Evolutionary conservation across 2,888 invertebrate genomes (phyloP).

Genomic region (Hoplodrina ambigua): DNA sequence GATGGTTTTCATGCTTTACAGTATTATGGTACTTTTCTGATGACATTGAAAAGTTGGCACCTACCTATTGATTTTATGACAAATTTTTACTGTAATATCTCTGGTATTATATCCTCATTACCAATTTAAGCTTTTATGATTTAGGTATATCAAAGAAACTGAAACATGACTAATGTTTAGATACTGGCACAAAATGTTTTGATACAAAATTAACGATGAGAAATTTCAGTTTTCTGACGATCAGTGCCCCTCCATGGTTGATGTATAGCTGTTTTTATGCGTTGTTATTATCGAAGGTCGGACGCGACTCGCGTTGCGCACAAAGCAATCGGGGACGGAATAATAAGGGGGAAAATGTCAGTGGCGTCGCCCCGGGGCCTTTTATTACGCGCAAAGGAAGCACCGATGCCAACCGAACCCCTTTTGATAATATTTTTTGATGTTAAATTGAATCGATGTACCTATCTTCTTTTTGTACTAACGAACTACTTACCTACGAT

Average conservation of each 20-base stretch:
- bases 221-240: background rate
- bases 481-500: slow-evolving; percentile 4
- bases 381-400: slow-evolving; percentile 18
- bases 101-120: slow-evolving; percentile 7
- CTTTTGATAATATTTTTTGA: slow-evolving; percentile 9
- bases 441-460: slow-evolving; percentile 1
- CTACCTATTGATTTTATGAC: background rate
- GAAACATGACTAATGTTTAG: background rate
- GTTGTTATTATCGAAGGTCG: slow-evolving; percentile 9
- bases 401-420: slow-evolving; percentile 18
- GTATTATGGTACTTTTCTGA: background rate
- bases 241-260: background rate
- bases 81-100: background rate
- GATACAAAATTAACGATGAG: background rate
- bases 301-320: slow-evolving; percentile 24
- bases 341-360: slow-evolving; percentile 43
- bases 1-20: background rate
- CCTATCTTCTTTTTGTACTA: background rate
- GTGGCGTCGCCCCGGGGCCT: slow-evolving; percentile 32
- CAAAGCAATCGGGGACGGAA: slow-evolving; percentile 38
- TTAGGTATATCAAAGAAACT: background rate
- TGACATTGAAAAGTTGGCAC: background rate
- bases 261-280: slow-evolving; percentile 9
- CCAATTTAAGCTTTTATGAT: background rate
- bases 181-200: background rate